A percentile compares a stretch with the other conserved stretches of the same genome.
Evolutionary conservation across 2,113 vertebrate genomes (phyloP).

Genomic region (Antigone vipio): DNA sequence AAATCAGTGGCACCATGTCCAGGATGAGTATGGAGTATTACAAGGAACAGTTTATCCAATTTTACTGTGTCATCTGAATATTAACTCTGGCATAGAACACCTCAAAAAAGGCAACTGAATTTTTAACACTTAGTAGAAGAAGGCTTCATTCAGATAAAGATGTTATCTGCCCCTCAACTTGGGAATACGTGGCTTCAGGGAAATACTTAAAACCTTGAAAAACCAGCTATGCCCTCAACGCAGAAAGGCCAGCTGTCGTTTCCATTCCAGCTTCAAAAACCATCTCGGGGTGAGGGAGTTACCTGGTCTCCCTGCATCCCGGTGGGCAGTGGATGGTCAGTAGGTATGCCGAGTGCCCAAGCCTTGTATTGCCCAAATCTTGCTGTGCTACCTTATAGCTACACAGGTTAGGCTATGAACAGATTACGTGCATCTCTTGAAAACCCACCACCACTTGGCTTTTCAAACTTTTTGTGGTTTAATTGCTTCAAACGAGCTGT

Average conservation of each 20-base stretch:
- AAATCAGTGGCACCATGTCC: background rate
- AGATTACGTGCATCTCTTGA: background rate
- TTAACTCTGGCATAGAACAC: background rate
- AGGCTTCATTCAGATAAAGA: background rate
- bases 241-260: fast-evolving
- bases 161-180: background rate
- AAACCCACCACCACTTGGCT: background rate
- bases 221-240: background rate
- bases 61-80: background rate
- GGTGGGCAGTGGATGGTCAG: fast-evolving
- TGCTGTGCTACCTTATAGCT: background rate
- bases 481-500: background rate
- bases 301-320: background rate
- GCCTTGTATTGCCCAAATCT: background rate
- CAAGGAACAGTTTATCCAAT: background rate
- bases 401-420: fast-evolving
- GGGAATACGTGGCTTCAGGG: background rate
- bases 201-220: background rate
- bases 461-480: background rate
- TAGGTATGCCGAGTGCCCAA: background rate
- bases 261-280: background rate
- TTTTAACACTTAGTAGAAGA: background rate
- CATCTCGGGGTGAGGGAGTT: fast-evolving
- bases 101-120: background rate
- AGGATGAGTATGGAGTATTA: background rate